These are phyloP conservation scores for Mantis religiosa DNA, from an alignment of 2,888 invertebrate genomes.

Conservation along the genomic window DNA sequence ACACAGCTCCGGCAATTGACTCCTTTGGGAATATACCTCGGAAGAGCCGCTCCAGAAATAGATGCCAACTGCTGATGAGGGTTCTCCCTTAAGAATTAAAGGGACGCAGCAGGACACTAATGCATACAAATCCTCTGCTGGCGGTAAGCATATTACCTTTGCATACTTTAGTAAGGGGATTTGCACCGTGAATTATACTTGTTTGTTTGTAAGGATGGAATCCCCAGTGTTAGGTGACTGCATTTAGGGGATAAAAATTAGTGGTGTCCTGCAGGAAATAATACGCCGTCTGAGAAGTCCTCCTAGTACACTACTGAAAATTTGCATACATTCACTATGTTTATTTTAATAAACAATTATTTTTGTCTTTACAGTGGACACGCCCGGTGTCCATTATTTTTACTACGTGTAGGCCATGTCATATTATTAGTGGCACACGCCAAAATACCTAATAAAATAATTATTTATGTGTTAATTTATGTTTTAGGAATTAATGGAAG, in stretches of 20 bases:
- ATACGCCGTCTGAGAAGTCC: neutral
- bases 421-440: no score
- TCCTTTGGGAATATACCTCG: neutral
- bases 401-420: no score
- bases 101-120: neutral
- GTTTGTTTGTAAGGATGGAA: neutral
- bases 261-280: neutral
- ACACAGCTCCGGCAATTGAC: neutral
- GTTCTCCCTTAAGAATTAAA: neutral
- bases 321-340: no score
- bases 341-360: no score
- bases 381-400: no score
- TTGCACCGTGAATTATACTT: neutral
- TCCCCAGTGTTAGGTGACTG: neutral
- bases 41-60: neutral
- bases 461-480: no score
- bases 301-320: no score
- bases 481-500: no score
- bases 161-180: neutral
- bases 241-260: neutral
- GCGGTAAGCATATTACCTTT: neutral
- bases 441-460: no score
- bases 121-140: neutral
- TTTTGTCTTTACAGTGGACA: no score
- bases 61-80: neutral